These are phyloP conservation scores for Diplazon laetatorius DNA, from an alignment of 2,888 invertebrate genomes.

Conservation along the genomic window DNA sequence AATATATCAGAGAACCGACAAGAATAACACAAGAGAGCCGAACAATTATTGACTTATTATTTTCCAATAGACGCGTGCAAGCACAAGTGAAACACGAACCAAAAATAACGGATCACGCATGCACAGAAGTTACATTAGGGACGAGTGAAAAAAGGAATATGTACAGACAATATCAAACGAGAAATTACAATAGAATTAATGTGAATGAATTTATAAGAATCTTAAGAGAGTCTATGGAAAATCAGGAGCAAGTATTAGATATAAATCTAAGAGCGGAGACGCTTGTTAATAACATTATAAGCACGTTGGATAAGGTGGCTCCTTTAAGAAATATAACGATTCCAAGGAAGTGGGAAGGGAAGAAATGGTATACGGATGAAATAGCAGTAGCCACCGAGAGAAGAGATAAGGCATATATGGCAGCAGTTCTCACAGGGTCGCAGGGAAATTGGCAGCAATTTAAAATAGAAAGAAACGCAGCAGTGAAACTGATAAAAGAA, in stretches of 20 bases:
- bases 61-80: background rate
- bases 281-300: conserved; percentile 1
- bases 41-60: conserved; percentile 15
- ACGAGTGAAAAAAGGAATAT: background rate
- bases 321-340: background rate
- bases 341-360: background rate
- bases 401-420: background rate
- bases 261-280: background rate
- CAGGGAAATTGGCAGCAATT: conserved; percentile 28
- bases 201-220: background rate
- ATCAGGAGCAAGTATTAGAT: background rate
- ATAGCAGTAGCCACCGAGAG: background rate
- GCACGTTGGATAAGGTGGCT: background rate
- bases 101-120: conserved; percentile 1
- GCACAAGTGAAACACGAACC: conserved; percentile 4
- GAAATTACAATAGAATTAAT: background rate
- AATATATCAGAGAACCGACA: conserved; percentile 20
- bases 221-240: background rate
- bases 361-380: background rate
- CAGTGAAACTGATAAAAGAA: conserved; percentile 26
- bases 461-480: conserved; percentile 22
- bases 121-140: no score
- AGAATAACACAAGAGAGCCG: conserved; percentile 24
- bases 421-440: background rate
- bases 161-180: no score